These are phyloP conservation scores for Falco rusticolus DNA, from an alignment of 2,797 vertebrate species.

Conservation along the genomic window DNA sequence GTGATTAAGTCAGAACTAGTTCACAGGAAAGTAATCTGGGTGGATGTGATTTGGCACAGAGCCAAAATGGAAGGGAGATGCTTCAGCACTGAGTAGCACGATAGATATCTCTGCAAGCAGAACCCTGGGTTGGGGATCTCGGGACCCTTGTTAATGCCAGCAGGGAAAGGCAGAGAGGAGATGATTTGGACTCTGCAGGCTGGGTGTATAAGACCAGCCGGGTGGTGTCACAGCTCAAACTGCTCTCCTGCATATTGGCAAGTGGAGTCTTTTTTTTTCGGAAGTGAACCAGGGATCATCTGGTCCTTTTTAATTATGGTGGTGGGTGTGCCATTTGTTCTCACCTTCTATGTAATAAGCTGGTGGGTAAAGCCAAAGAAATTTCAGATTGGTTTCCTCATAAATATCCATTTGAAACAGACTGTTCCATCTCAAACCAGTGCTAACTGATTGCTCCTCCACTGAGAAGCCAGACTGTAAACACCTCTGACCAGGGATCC, in stretches of 20 bases:
- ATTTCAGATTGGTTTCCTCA: background rate
- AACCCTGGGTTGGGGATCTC: background rate
- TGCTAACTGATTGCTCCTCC: background rate
- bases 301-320: background rate
- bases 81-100: background rate
- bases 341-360: background rate
- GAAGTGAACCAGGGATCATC: background rate
- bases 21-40: background rate
- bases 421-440: background rate
- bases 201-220: background rate
- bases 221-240: background rate
- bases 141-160: rapidly evolving
- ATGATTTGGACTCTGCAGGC: background rate
- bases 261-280: background rate
- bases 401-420: background rate
- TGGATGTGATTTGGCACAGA: background rate
- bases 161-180: background rate
- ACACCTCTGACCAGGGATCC: background rate
- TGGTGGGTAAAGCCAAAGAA: background rate
- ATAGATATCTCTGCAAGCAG: background rate
- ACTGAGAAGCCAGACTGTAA: background rate
- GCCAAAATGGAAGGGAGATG: background rate
- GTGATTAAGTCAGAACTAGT: background rate
- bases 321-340: background rate
- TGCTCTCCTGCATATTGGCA: background rate